These are phyloP conservation scores for Lonchura striata DNA, from an alignment of 2,113 vertebrate genomes.

Conservation along the genomic window DNA sequence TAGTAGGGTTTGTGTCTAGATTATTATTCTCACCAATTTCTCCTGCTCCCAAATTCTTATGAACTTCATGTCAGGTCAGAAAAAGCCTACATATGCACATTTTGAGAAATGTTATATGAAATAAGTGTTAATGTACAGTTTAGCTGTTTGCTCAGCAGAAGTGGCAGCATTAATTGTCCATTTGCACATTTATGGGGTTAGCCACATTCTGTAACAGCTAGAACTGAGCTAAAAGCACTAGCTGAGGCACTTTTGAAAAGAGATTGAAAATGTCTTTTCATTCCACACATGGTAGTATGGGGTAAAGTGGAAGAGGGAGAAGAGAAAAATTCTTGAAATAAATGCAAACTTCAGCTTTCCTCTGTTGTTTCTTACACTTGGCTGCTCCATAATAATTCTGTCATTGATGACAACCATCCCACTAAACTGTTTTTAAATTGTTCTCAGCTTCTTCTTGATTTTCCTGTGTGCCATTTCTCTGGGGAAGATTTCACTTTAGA, in stretches of 20 bases:
- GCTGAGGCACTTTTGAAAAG: background rate
- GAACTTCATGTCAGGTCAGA: background rate
- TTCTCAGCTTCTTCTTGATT: background rate
- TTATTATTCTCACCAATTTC: background rate
- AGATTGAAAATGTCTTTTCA: background rate
- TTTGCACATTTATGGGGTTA: background rate
- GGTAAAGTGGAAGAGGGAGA: background rate
- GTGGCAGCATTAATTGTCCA: background rate
- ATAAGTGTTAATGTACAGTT: background rate
- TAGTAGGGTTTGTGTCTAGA: fast-evolving
- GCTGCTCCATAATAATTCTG: background rate
- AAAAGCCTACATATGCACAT: background rate
- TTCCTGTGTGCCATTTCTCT: background rate
- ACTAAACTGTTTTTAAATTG: background rate
- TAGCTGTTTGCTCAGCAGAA: background rate
- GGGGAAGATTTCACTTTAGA: background rate
- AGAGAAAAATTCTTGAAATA: background rate
- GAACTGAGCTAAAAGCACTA: background rate
- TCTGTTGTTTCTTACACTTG: background rate
- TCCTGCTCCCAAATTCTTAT: background rate
- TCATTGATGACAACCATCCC: background rate
- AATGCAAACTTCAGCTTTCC: background rate
- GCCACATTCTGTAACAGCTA: background rate
- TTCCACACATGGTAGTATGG: background rate
- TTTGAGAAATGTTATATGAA: background rate